Conservation (phyloP, 2,797 vertebrate species). For the Tangara arthus region DNA sequence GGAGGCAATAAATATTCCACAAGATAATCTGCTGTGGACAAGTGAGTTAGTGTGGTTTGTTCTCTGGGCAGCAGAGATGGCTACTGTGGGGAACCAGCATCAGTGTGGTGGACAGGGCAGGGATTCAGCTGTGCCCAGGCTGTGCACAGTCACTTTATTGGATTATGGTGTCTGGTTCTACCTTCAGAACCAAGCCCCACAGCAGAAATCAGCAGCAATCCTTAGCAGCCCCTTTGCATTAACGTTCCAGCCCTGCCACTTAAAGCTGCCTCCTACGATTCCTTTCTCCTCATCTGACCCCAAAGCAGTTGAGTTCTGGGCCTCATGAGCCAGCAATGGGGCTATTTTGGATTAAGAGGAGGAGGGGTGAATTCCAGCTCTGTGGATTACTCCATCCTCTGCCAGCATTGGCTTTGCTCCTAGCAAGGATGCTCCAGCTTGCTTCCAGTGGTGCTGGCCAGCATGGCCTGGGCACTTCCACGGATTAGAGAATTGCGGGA, state of each 20-base stretch:
- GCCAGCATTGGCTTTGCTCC: neutral
- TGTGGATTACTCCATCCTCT: neutral
- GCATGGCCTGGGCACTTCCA: fast-evolving
- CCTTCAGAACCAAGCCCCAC: neutral
- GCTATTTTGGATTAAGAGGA: conserved; percentile 20
- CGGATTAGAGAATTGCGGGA: neutral
- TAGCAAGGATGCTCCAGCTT: neutral
- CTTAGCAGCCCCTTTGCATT: neutral
- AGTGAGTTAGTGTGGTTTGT: neutral
- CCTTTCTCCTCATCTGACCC: neutral
- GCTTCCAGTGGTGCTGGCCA: neutral
- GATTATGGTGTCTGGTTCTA: neutral
- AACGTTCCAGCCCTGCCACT: fast-evolving
- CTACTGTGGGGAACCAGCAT: fast-evolving
- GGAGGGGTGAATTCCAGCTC: neutral
- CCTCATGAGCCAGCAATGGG: neutral
- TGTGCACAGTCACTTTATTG: neutral
- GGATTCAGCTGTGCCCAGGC: neutral
- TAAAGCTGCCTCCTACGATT: fast-evolving
- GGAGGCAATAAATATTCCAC: conserved; percentile 44
- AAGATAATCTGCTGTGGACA: conserved; percentile 32
- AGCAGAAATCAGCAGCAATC: neutral
- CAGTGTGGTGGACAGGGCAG: fast-evolving
- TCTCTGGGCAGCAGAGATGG: neutral
- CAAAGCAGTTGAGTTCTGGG: neutral